Evolutionary conservation across 2,888 invertebrate genomes (phyloP).

Genomic region (Cryptops parisi): DNA sequence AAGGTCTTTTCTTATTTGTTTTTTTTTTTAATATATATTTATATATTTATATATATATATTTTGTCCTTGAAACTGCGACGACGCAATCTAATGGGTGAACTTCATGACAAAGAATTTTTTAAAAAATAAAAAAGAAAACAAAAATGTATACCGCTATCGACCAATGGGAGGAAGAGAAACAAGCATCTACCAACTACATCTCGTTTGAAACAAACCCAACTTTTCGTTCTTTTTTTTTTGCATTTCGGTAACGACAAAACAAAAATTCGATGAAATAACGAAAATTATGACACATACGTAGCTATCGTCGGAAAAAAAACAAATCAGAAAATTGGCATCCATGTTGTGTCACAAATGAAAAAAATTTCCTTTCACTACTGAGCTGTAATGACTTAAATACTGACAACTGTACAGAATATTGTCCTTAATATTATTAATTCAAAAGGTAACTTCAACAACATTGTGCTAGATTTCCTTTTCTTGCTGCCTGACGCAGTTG

Average conservation of each 20-base stretch:
- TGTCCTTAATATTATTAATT: neutral
- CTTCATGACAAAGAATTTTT: too few relatives aligned
- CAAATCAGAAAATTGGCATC: too few relatives aligned
- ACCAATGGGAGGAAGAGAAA: neutral
- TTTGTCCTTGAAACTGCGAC: too few relatives aligned
- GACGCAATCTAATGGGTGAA: too few relatives aligned
- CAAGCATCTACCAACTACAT: constrained; percentile 5
- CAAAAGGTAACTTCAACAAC: constrained; percentile 11
- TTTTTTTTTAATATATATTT: neutral
- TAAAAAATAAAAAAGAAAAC: constrained; percentile 4
- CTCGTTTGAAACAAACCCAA: constrained; percentile 8
- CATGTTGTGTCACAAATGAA: constrained; percentile 3
- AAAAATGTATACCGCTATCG: neutral
- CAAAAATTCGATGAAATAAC: too few relatives aligned
- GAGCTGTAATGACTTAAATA: constrained; percentile 13
- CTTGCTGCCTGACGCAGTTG: constrained; percentile 9
- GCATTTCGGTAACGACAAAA: too few relatives aligned
- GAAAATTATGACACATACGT: too few relatives aligned
- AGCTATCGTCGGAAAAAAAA: too few relatives aligned
- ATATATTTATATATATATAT: neutral
- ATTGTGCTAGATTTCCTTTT: neutral
- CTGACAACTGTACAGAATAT: constrained; percentile 15
- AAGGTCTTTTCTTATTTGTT: neutral
- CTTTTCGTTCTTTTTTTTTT: too few relatives aligned
- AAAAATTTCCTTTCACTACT: too few relatives aligned